Percentiles rank a stretch among this genome's conserved stretches.
phyloP scores from a whole-genome alignment of 2,113 vertebrate species.

The Microcebus griseorufus region DNA sequence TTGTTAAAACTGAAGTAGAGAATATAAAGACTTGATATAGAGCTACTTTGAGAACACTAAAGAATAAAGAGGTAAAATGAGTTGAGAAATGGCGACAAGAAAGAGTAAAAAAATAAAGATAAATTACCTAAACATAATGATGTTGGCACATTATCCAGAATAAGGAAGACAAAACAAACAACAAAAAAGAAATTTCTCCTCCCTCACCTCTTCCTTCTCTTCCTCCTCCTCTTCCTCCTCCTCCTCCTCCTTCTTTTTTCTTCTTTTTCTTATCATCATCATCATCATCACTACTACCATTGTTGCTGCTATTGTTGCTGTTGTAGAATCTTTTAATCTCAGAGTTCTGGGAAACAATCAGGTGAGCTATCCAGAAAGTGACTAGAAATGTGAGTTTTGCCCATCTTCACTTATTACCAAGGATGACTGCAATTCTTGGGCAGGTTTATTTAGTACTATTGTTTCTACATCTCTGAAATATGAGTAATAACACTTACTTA shows the following conservation, averaged over 20 bases:
- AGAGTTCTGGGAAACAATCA: not conserved
- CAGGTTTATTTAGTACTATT: not conserved
- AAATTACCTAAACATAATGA: not conserved
- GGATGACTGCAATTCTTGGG: not conserved
- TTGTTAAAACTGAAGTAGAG: not conserved
- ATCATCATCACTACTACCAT: not conserved
- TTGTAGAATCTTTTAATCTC: slow-evolving; percentile 24
- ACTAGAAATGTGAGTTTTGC: not conserved
- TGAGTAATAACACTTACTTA: not conserved
- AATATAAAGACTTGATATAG: not conserved
- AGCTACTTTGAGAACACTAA: slow-evolving; percentile 3
- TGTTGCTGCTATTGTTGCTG: not conserved
- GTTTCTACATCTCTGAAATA: not conserved
- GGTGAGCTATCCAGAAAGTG: not conserved
- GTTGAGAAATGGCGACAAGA: not conserved
- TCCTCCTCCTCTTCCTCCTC: not conserved
- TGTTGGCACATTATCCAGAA: not conserved
- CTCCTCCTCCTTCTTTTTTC: not conserved
- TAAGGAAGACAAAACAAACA: not conserved
- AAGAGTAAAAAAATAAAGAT: not conserved
- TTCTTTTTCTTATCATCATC: not conserved
- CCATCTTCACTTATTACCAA: not conserved
- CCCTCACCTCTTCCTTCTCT: not conserved
- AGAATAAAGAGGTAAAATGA: slow-evolving; percentile 18
- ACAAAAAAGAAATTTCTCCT: not conserved